These are phyloP conservation scores for Xylocopa sonorina DNA, from an alignment of 1,140 invertebrate species.

Conservation along the genomic window DNA sequence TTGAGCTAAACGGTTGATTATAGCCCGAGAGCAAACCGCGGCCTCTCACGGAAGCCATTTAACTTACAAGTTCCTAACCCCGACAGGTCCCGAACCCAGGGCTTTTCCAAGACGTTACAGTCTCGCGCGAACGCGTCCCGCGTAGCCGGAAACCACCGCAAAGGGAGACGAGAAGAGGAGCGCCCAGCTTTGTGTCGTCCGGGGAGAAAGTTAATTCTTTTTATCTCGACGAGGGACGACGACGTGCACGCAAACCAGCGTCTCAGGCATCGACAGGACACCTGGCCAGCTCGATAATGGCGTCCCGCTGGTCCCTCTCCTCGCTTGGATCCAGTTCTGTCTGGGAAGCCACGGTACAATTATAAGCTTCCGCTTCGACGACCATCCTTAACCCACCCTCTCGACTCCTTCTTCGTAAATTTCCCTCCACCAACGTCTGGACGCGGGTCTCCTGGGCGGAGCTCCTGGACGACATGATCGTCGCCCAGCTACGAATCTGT, in stretches of 20 bases:
- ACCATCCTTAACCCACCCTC: slow-evolving; percentile 22
- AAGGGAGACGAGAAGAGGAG: background rate
- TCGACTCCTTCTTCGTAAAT: slow-evolving; percentile 26
- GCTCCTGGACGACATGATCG: slow-evolving; percentile 52
- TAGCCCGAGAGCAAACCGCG: background rate
- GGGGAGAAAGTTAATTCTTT: slow-evolving; percentile 57
- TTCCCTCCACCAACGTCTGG: background rate
- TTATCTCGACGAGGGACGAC: slow-evolving; percentile 1
- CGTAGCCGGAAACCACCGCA: slow-evolving; percentile 9
- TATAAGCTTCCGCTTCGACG: slow-evolving; percentile 67
- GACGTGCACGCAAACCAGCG: slow-evolving; percentile 33
- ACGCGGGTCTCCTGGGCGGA: slow-evolving; percentile 40
- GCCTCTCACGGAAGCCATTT: background rate
- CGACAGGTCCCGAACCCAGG: background rate
- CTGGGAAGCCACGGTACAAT: slow-evolving; percentile 51
- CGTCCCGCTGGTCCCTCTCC: slow-evolving; percentile 50
- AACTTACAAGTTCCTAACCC: background rate
- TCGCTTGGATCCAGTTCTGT: slow-evolving; percentile 44
- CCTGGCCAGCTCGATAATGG: slow-evolving; percentile 67
- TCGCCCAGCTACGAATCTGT: slow-evolving; percentile 5
- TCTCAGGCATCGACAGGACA: slow-evolving; percentile 70
- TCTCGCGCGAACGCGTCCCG: background rate
- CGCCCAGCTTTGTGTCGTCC: slow-evolving; percentile 5
- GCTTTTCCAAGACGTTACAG: slow-evolving; percentile 16
- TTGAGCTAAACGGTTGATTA: background rate